These are phyloP conservation scores for Cerastis rubricosa DNA, from an alignment of 2,888 invertebrate genomes.

Conservation along the genomic window DNA sequence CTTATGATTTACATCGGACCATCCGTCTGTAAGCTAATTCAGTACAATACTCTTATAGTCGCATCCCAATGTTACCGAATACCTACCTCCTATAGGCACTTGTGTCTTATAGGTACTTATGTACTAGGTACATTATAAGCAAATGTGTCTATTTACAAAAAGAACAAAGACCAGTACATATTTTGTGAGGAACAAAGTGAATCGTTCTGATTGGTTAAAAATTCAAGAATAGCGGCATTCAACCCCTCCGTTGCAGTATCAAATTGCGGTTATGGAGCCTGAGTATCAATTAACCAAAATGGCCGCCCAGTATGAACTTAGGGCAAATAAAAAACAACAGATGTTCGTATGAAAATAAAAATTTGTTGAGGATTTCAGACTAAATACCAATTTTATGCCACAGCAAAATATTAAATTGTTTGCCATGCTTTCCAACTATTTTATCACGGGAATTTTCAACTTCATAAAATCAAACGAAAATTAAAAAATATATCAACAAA, in stretches of 20 bases:
- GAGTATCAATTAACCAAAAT: slow-evolving; percentile 81
- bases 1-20: slow-evolving; percentile 27
- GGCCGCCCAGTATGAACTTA: slow-evolving; percentile 69
- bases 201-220: slow-evolving; percentile 72
- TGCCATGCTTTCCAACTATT: slow-evolving; percentile 1
- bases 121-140: slow-evolving; percentile 9
- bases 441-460: slow-evolving; percentile 11
- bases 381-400: slow-evolving; percentile 5
- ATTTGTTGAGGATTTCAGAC: not conserved
- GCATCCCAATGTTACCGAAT: not conserved
- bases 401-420: not conserved
- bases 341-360: slow-evolving; percentile 24
- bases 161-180: slow-evolving; percentile 43
- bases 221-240: slow-evolving; percentile 71
- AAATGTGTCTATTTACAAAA: slow-evolving; percentile 47
- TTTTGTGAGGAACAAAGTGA: slow-evolving; percentile 58
- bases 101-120: not conserved
- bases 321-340: slow-evolving; percentile 31
- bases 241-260: slow-evolving; percentile 76
- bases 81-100: slow-evolving; percentile 1
- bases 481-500: slow-evolving; percentile 24
- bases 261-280: slow-evolving; percentile 78
- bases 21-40: slow-evolving; percentile 22
- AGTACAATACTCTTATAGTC: slow-evolving; percentile 6
- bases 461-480: slow-evolving; percentile 5